Conservation (phyloP, 2,797 vertebrate genomes). For the Pelobates cultripes region DNA sequence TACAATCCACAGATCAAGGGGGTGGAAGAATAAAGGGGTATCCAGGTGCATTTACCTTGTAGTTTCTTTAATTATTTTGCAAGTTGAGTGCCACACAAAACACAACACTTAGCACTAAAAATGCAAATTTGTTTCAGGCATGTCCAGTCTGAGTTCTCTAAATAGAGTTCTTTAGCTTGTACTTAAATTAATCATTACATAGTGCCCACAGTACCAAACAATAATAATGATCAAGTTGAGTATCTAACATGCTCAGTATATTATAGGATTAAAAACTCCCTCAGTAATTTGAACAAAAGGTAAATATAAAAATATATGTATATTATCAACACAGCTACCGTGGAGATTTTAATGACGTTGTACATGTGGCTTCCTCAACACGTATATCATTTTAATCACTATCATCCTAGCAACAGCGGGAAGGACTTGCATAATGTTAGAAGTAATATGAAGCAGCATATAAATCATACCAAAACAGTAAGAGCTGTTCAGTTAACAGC, state of each 20-base stretch:
- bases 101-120: too few species aligned
- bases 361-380: background rate
- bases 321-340: background rate
- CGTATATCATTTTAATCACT: slow-evolving; percentile 8
- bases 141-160: too few species aligned
- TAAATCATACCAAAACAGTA: slow-evolving; percentile 2
- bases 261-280: background rate
- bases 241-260: background rate
- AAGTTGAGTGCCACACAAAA: too few species aligned
- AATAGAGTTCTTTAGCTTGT: too few species aligned
- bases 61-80: too few species aligned
- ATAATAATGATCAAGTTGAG: too few species aligned
- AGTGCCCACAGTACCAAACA: too few species aligned
- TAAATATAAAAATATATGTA: background rate
- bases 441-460: background rate
- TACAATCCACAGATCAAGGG: too few species aligned
- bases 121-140: too few species aligned
- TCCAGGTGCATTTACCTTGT: too few species aligned
- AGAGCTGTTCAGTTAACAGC: background rate
- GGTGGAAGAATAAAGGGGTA: too few species aligned
- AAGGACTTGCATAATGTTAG: background rate
- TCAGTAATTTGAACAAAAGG: background rate
- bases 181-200: too few species aligned
- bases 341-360: background rate
- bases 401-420: background rate